Base-by-base conservation (phyloP, 2,113 vertebrate genomes). In the Jacana jacana region DNA sequence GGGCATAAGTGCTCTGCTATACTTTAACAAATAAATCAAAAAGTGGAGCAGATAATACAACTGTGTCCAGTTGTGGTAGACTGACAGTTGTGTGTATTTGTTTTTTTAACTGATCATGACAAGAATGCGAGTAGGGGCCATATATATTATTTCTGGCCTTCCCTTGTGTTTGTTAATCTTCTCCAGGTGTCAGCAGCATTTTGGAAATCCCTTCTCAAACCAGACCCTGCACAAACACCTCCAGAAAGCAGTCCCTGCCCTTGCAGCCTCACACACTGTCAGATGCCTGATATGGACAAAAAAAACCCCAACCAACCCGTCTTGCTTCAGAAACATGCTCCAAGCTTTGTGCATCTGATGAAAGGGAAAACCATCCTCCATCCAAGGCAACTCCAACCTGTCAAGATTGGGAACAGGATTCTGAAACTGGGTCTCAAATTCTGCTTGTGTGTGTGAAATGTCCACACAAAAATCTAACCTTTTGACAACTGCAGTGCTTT, bases 1-100 rank as follows among this genome's bases (percentile, higher is more conserved):
- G 90, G 76, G 85, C 63, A 27, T n/a, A 69, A 93, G 83, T 86
- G 81, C 83, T 42, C 73, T 83, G 83, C 93, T 90, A 18, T 71
- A 76, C 88, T 75, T 93, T 4, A 86, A 93, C 94, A 97, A 97
- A 97, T 97, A 96, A 96, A 96, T 86, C 91, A 97, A 82, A 85
- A 89, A 85, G 85, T 52, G 24, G 33, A 73, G 66, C 76, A 95
- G 89, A 96, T 93, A 97, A 95, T 95, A 76, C 94, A 95, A 93
- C 83, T 72, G 81, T 93, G 95, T 96, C 91, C 85, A 69, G 80
- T 51, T 87, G 92, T 69, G 75, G 63, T 25, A 72, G 83, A 65
- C 83, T 87, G 66, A 48, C 49, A 70, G 91, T 69, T 81, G 7
- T 9, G 70, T 82, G 37, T 95, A 92, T 93, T 95, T 96, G 81